Evolutionary conservation across 2,113 vertebrate species (phyloP), one percentile per base, ranked within the genome.

Genomic region (Trochalopteron elliotii): DNA sequence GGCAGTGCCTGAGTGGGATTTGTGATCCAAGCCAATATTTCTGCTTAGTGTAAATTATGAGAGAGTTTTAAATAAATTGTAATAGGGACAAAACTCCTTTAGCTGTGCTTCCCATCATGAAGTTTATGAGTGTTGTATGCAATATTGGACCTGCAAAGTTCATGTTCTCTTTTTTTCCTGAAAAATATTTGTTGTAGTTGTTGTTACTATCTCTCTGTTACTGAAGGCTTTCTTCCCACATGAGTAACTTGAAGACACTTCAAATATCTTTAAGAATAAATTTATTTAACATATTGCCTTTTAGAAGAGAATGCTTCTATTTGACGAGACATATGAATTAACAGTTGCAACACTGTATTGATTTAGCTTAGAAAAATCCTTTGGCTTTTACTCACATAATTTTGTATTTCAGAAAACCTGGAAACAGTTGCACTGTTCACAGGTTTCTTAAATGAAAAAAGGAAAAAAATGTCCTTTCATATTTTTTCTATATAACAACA

Each of bases 61-160:
- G n/a, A 57, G 59, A 90, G 91, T 69, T 91, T 93, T 42, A 69
- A 95, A 95, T 13, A 95, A 87, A 95, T 44, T 3, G 1, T 86
- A 76, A 95, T 45, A 91, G 82, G 55, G 87, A 93, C 37, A 95
- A 91, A 60, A 11, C 8, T 15, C 37, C 31, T 87, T 90, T 91
- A 95, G 24, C 40, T 83, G 78, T 83, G 35, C n/a, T 69, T 67
- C 60, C 96, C 85, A 83, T 45, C 21, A 21, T 77, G 47, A 89
- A 30, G 37, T 80, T 91, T 55, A 53, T 59, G 61, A 67, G 57
- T 21, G 28, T 47, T 79, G 37, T 27, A 27, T 39, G 40, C 42
- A 67, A 27, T 55, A 80, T 7, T 37, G 30, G 13, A 71, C 21
- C 15, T 33, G 21, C 11, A 81, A 68, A 78, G 6, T 18, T 83